Base-by-base conservation (phyloP, 2,888 invertebrate species). In the Caenorhabditis drosophilae region DNA sequence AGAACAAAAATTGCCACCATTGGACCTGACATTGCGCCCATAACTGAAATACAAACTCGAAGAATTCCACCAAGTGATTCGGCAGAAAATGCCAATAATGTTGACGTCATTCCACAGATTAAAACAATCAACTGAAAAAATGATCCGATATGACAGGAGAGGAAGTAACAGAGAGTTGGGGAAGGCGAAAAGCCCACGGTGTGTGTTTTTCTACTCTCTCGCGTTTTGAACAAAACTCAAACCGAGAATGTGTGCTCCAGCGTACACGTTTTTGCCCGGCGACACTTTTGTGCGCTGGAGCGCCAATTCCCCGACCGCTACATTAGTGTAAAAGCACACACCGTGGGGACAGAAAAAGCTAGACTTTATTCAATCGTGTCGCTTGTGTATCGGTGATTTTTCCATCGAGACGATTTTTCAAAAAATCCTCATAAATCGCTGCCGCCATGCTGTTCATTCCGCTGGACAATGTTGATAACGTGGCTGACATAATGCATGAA, bases 401-500 rank as follows among this genome's bases (percentile, higher is more conserved):
- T 26, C 70, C 69, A 36, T 73, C 75, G 2, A 68, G 45, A 7
- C 55, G 47, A 7, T 70, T 64, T 25, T 77, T 75, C 51, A 79
- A 44, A 34, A 80, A 80, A 46, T 80, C 79, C 50, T 80, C 80
- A 53, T 78, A 80, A 40, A 77, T 67, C 12, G 80, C 78, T 4
- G 80, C 78, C 3, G 80, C 73, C 64, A 76, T 73, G 16, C 71
- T 71, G 54, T 78, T 79, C 70, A 80, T 76, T 20, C 80, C 77
- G 26, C 77, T 77, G n/a, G 77, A 78, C 0, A 80, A 60, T 2
- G 79, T 80, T 18, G 77, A 77, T 9, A 79, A 64, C 7, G 79
- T 79, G 2, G 78, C 79, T 4, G 76, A 76, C 70, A 79, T 72
- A 27, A 79, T 77, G 31, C 77, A 76, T 1, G 78, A 76, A 18